Evolutionary conservation across 2,888 invertebrate genomes (phyloP), one percentile per base, ranked within the genome.

Genomic region (Mythimna pallens): DNA sequence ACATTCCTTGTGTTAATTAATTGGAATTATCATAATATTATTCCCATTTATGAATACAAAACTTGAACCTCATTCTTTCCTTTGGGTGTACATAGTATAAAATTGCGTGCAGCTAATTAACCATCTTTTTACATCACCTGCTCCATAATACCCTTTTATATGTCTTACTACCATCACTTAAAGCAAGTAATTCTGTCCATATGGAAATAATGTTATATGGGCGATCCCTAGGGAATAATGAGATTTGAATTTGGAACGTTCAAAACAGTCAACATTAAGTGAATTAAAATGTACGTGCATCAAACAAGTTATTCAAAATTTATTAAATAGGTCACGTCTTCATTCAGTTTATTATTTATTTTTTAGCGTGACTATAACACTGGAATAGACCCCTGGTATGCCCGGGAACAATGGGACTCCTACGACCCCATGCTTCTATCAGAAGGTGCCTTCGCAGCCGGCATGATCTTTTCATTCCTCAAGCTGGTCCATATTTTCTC

Each of bases 401-500:
- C 98, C 0, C 97, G 99, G 52, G 98, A 99, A 89, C 97, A 98
- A 80, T 99, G 99, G 99, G 98, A 99, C 92, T 98, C 98, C 0
- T 99, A 98, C 92, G 99, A 99, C 94, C 99, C 99, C 0, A 99
- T 99, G 98, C 95, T 99, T 30, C 97, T 99, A 20, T 98, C 99
- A 0, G 99, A 99, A 94, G 98, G 99, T 65, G 98, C 99, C 58
- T 99, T 99, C 92, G 99, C 99, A 0, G 99, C 99, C 0, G 99
- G 99, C 85, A 99, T 99, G 98, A 99, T 99, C 88, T 99, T 99
- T 94, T 99, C 99, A 79, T 99, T 98, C 89, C 97, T 99, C 73
- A 99, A 99, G 93, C 97, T 99, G 89, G 99, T 99, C 30, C 99
- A 99, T 93, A 99, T 99, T 91, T 99, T 99, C 97, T 99, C 99